Percentiles rank a stretch among this genome's conserved stretches.
Evolutionary conservation across 2,888 invertebrate genomes (phyloP).

Genomic region (Rhyacophila evoluta): DNA sequence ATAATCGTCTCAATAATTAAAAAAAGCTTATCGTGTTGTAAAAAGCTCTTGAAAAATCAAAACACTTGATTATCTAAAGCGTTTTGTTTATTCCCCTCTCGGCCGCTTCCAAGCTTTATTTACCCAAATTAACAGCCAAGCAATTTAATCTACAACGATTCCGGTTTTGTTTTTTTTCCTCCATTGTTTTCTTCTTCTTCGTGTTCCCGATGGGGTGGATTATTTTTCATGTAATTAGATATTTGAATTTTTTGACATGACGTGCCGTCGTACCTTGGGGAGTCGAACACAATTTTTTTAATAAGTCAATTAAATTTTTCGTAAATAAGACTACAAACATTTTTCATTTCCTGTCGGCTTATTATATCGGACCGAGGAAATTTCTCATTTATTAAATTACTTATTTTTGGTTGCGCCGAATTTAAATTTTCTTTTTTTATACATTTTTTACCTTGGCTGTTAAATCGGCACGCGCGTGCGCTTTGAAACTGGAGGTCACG

Average conservation of each 20-base stretch:
- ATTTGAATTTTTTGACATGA: slow-evolving; percentile 23
- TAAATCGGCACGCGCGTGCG: no score
- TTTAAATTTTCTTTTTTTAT: no score
- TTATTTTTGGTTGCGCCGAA: no score
- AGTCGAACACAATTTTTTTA: background rate
- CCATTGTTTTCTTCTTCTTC: background rate
- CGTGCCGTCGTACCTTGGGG: background rate
- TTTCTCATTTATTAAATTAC: no score
- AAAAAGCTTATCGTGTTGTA: background rate
- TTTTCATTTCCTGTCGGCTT: background rate
- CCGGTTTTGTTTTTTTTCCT: slow-evolving; percentile 11
- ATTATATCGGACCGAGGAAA: background rate
- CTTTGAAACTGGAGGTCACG: no score
- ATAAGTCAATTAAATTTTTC: slow-evolving; percentile 16
- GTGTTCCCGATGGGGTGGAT: background rate
- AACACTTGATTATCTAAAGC: slow-evolving; percentile 3
- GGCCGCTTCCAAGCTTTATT: background rate
- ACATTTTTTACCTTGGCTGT: no score
- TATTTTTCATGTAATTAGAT: slow-evolving; percentile 21
- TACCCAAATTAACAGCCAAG: slow-evolving; percentile 5
- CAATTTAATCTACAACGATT: slow-evolving; percentile 4
- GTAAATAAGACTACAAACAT: background rate
- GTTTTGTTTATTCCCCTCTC: background rate
- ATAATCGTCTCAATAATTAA: background rate
- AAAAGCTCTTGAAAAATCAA: background rate